Conservation (phyloP, 2,888 invertebrate species). For the Lepas anatifera region DNA sequence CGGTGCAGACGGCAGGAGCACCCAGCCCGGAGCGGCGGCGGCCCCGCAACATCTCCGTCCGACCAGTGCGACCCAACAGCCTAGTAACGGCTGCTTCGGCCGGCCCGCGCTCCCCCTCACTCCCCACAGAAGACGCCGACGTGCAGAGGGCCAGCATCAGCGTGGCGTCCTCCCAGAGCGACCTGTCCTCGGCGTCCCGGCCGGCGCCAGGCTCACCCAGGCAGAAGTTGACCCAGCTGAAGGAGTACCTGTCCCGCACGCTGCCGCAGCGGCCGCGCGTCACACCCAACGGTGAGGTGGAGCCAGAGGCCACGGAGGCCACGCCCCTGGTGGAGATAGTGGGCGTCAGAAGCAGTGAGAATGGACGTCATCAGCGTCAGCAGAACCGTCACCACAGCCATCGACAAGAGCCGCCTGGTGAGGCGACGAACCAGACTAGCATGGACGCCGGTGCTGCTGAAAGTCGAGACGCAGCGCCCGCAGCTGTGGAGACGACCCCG, state of each 20-base stretch:
- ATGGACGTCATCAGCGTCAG: no score
- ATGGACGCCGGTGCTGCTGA: no score
- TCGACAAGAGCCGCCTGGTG: no score
- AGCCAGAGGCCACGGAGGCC: background rate
- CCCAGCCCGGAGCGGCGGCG: background rate
- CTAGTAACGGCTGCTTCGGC: background rate
- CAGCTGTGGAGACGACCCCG: no score
- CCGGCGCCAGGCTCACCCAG: constrained; percentile 5
- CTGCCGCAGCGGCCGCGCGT: background rate
- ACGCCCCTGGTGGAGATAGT: background rate
- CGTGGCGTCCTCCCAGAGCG: background rate
- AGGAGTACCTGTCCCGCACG: background rate
- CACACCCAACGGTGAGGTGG: background rate
- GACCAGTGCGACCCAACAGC: background rate
- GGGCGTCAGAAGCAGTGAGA: no score
- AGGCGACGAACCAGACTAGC: no score
- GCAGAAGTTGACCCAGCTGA: background rate
- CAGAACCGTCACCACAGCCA: no score
- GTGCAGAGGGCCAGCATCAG: no score
- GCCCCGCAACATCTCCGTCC: constrained; percentile 3
- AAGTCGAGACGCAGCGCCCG: no score
- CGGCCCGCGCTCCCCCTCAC: background rate
- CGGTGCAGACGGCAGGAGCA: no score
- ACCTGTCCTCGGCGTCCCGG: background rate
- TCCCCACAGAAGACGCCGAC: background rate